Base-by-base conservation (phyloP, 1,140 invertebrate species). In the Eueides isabella region DNA sequence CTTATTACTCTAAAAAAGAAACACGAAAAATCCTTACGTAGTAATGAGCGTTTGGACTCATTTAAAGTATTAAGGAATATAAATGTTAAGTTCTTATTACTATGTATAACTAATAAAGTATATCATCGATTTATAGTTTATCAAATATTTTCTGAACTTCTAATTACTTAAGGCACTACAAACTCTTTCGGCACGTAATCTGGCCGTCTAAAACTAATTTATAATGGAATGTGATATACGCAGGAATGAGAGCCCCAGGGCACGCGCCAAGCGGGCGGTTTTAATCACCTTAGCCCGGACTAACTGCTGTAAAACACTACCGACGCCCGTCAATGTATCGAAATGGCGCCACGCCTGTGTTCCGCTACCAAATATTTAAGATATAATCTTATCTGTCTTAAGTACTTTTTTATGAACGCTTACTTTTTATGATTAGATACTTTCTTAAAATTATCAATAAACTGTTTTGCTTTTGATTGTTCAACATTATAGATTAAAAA, bases 141-240 rank as follows among this genome's bases (percentile, higher is more conserved):
- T 23, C 19, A 55, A 26, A 55, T 55, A 55, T 55, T 9, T 26
- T 55, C 23, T 55, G 19, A 55, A 26, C 4, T 31, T 33, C 67
- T 74, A 77, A 67, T 74, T 69, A 74, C 48, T 64, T 67, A 61
- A 35, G 71, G 63, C 63, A 74, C 61, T 61, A 78, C 33, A 48
- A 79, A 55, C 28, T 65, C 14, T 75, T 91, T 88, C 82, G 87
- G 83, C 84, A 84, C 84, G 84, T 80, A 87, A 85, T 83, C 78
- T 76, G 71, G 75, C 81, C 73, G 80, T 78, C 84, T 80, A 83
- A 92, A 92, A 90, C 85, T 88, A 92, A 92, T 92, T 91, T 89
- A 90, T 90, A 91, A 87, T 81, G 89, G 90, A 92, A 92, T 92
- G 90, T 92, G 90, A 92, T 91, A 86, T 92, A 92, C 85, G 85